Conservation (phyloP, 30 jellyfish, hydroid and myxozoan genomes). For the Cassiopea xamachana region DNA sequence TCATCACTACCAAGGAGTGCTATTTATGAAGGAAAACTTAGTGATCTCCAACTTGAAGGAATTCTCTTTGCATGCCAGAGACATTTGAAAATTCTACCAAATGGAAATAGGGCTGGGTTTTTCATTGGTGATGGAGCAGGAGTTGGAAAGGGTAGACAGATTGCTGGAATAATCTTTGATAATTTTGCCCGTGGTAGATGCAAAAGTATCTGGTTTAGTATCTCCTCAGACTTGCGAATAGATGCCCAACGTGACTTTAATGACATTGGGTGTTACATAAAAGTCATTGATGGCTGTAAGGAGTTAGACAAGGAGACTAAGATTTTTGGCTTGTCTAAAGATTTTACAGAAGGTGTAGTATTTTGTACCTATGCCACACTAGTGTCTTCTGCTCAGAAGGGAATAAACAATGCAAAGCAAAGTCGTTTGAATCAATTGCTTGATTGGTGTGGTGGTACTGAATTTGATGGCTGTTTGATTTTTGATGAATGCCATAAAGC, state of each 20-base stretch:
- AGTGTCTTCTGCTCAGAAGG: constrained; percentile 86
- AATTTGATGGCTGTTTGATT: constrained; percentile 91
- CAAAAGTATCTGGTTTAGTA: constrained; percentile 89
- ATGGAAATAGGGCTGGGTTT: constrained; percentile 93
- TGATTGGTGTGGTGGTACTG: constrained; percentile 91
- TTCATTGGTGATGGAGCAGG: constrained; percentile 98
- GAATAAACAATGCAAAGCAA: constrained; percentile 53
- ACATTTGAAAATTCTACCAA: constrained; percentile 82
- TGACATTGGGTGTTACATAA: constrained; percentile 85
- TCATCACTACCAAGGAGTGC: constrained; percentile 61
- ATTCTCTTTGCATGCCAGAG: constrained; percentile 94
- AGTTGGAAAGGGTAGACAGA: constrained; percentile 97
- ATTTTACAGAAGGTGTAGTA: constrained; percentile 89
- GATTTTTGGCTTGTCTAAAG: constrained; percentile 88
- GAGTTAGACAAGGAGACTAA: constrained; percentile 87
- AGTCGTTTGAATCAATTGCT: constrained; percentile 87
- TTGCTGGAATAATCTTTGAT: constrained; percentile 89
- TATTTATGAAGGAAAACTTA: constrained; percentile 75
- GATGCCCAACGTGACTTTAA: constrained; percentile 91
- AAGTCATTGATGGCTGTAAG: constrained; percentile 94
- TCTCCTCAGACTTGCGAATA: constrained; percentile 75
- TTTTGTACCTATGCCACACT: constrained; percentile 92
- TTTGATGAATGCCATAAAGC: constrained; percentile 98
- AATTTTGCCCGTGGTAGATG: constrained; percentile 84
- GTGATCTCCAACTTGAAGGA: constrained; percentile 95